phyloP scores from a whole-genome alignment of 2,797 vertebrate genomes.

The Ctenochaetus hawaiiensis region DNA sequence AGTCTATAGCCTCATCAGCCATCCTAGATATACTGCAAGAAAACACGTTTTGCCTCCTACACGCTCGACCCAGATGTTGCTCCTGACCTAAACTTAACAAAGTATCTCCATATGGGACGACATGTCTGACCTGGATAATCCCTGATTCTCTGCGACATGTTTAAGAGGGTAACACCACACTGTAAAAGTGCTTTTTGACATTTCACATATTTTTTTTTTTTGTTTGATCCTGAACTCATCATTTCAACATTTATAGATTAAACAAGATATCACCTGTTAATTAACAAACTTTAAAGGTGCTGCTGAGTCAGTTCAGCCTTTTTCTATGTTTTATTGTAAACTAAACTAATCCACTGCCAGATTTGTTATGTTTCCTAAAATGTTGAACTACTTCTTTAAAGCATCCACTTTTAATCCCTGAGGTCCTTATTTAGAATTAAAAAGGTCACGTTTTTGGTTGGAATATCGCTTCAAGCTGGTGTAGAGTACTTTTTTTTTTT shows the following conservation, averaged over 20 bases:
- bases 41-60: too few relatives aligned
- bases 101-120: too few relatives aligned
- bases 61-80: too few relatives aligned
- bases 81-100: too few relatives aligned
- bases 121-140: too few relatives aligned
- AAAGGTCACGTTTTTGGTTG: not conserved
- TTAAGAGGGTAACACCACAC: too few relatives aligned
- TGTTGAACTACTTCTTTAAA: slow-evolving; percentile 10
- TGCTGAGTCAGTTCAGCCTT: not conserved
- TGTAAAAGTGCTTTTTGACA: not conserved
- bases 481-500: not conserved
- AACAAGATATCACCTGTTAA: not conserved
- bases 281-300: not conserved
- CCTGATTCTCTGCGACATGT: too few relatives aligned
- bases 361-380: not conserved
- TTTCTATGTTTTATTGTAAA: not conserved
- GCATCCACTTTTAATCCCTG: slow-evolving; percentile 9
- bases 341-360: not conserved
- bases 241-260: not conserved
- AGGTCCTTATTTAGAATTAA: slow-evolving; percentile 20
- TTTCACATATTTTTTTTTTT: not conserved
- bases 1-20: too few relatives aligned
- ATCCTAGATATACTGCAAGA: too few relatives aligned
- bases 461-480: not conserved
- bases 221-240: not conserved